A percentile compares a stretch with the other conserved stretches of the same genome.
phyloP scores from a whole-genome alignment of 2,113 vertebrate genomes.

The Eleginops maclovinus region DNA sequence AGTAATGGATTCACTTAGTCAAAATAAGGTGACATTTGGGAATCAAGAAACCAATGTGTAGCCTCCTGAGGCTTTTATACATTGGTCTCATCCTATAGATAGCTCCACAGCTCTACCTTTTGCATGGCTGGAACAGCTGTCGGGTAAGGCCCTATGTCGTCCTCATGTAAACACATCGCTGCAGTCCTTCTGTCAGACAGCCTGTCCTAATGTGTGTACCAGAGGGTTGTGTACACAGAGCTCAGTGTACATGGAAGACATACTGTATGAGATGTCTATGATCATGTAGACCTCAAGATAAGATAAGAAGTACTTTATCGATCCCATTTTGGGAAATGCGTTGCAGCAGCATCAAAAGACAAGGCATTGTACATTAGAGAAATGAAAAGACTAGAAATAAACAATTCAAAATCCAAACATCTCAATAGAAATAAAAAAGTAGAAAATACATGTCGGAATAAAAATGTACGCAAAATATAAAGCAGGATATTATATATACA shows the following conservation, averaged over 20 bases:
- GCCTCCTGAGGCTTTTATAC: not conserved
- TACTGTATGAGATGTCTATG: not conserved
- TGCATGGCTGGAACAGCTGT: slow-evolving; percentile 40
- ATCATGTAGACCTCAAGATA: not conserved
- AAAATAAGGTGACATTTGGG: not conserved
- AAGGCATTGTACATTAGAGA: too few relatives aligned
- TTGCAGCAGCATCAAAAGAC: too few relatives aligned
- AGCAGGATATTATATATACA: too few relatives aligned
- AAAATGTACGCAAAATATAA: too few relatives aligned
- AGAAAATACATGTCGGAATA: too few relatives aligned
- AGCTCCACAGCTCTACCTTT: slow-evolving; percentile 16
- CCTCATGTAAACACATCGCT: slow-evolving; percentile 40
- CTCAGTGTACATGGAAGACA: not conserved
- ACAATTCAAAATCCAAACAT: too few relatives aligned
- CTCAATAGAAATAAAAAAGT: too few relatives aligned
- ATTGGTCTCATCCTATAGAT: slow-evolving; percentile 8
- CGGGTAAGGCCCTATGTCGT: slow-evolving; percentile 14
- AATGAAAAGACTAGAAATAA: too few relatives aligned
- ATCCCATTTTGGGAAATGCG: too few relatives aligned
- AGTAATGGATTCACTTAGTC: not conserved
- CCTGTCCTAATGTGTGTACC: slow-evolving; percentile 13
- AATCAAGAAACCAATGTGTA: not conserved
- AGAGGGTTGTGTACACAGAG: not conserved
- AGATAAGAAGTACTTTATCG: too few relatives aligned
- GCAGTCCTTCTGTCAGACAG: slow-evolving; percentile 16